Conservation (phyloP, 1,140 invertebrate species). For the Lepidurus couesii region DNA sequence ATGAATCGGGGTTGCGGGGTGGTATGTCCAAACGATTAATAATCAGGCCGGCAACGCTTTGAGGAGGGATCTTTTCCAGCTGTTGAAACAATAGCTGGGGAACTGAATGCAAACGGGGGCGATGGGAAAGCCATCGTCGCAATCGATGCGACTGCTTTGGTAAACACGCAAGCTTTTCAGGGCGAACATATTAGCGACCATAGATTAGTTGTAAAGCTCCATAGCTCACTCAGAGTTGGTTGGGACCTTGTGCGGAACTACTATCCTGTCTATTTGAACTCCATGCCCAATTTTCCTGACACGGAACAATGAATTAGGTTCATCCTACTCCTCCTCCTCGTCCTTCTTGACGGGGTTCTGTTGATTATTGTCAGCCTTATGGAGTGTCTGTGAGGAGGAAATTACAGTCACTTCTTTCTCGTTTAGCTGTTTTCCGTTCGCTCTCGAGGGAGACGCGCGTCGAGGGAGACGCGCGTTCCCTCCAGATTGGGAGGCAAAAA, state of each 20-base stretch:
- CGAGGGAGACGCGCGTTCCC: neutral
- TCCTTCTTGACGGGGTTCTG: neutral
- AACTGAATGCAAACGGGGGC: neutral
- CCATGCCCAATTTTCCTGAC: neutral
- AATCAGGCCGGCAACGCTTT: neutral
- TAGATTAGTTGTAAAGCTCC: neutral
- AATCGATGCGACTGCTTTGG: neutral
- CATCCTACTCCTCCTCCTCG: neutral
- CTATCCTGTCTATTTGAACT: neutral
- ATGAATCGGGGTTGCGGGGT: neutral
- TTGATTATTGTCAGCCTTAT: neutral
- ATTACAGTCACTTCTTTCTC: slow-evolving; percentile 7
- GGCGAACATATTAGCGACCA: neutral
- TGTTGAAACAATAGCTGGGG: neutral
- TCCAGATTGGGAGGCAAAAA: neutral
- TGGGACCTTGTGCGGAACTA: neutral
- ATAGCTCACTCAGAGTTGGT: neutral
- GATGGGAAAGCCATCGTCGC: neutral
- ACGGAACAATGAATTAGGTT: neutral
- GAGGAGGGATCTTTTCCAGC: neutral
- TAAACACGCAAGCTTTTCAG: neutral
- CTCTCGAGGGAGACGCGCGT: neutral
- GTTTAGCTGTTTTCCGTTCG: slow-evolving; percentile 7
- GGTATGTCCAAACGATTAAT: neutral
- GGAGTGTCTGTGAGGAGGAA: slow-evolving; percentile 6